phyloP scores from a whole-genome alignment of 1,140 invertebrate genomes.

The Popillia japonica region DNA sequence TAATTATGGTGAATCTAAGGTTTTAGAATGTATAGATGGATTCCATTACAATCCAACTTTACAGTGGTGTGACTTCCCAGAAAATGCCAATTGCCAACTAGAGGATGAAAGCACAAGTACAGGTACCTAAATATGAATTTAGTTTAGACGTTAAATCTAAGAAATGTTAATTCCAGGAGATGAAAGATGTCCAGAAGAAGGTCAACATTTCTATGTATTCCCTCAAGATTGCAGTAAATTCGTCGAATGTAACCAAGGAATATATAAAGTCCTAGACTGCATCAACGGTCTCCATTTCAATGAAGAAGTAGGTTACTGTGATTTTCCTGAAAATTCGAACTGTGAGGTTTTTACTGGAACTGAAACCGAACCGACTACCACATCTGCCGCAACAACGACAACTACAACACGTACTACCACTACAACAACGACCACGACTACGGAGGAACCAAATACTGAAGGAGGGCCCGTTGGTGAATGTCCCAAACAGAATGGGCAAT shows the following conservation, averaged over 20 bases:
- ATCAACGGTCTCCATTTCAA: background rate
- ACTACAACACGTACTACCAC: background rate
- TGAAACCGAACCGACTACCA: background rate
- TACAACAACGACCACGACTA: background rate
- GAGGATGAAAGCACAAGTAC: background rate
- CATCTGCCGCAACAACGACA: background rate
- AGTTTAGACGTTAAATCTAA: background rate
- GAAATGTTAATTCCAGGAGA: background rate
- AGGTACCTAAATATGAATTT: background rate
- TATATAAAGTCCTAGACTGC: background rate
- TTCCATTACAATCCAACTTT: background rate
- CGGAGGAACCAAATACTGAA: background rate
- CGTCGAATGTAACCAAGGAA: slow-evolving; percentile 11
- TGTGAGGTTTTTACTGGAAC: background rate
- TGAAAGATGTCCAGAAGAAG: background rate
- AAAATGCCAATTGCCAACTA: background rate
- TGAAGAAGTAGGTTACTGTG: background rate
- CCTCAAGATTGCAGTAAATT: background rate
- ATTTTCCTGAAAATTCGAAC: slow-evolving; percentile 18
- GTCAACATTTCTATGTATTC: slow-evolving; percentile 16
- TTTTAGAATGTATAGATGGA: background rate
- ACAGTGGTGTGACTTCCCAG: slow-evolving; percentile 21
- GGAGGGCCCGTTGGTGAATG: slow-evolving; percentile 2
- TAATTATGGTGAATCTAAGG: background rate
- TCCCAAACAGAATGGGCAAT: background rate